Evolutionary conservation across 2,797 vertebrate species (phyloP), one percentile per base, ranked within the genome.

Genomic region (Spheniscus humboldti): DNA sequence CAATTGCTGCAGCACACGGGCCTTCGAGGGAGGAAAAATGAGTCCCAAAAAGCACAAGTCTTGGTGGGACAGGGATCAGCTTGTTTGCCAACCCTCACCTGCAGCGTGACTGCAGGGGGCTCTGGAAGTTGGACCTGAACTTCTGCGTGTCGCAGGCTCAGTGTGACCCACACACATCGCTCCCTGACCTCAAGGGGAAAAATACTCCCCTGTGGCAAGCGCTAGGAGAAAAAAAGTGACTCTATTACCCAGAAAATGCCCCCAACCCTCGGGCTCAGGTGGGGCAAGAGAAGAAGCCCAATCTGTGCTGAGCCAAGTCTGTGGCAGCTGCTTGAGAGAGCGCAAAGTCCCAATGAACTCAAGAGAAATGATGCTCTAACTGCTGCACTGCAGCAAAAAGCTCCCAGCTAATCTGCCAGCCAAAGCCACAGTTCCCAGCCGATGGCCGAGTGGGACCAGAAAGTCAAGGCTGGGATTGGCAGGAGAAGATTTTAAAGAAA

Each of bases 131-230:
- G n/a, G 67, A 67, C 35, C 22, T 13, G 17, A 87, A 45, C 47
- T 77, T 72, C 14, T 10, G 28, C 2, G 0, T 41, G 25, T 56
- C 9, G 7, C 19, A 48, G 8, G 19, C 69, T 68, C 60, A 45
- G 33, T 56, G 35, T 2, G 10, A 82, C 27, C 23, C 60, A 24
- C 15, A 43, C 0, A 0, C 4, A 1, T 73, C 3, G 1, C 8
- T 28, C 25, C 17, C 22, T 53, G 30, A 41, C 0, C 2, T 25
- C 20, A 69, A 52, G 50, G 50, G 8, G 25, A 37, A 56, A 90
- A 64, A 66, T 10, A 75, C 5, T 39, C 1, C 2, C 25, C 18
- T 23, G 7, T 7, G 25, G 56, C 31, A 86, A 88, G 35, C 27
- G 64, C 47, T 50, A 62, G 55, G 69, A 79, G 39, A 50, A 83